Percentiles rank a stretch among this genome's conserved stretches.
Evolutionary conservation across 1,140 invertebrate species (phyloP).

Genomic region (Bombus pascuorum): DNA sequence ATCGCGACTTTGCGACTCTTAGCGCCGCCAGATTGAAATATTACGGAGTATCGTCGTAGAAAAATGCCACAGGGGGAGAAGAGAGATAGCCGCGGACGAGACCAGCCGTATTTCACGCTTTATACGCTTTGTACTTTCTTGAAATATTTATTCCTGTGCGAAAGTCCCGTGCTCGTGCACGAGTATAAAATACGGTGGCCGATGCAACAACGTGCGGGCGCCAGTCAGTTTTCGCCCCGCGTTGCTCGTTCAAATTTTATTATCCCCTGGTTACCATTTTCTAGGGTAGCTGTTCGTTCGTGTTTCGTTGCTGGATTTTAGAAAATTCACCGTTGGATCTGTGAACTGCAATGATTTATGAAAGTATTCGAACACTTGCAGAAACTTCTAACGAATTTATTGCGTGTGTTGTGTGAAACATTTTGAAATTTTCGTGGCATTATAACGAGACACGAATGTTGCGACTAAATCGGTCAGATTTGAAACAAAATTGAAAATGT

Average conservation of each 20-base stretch:
- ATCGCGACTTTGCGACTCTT: background rate
- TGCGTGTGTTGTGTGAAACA: no score
- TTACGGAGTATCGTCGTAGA: background rate
- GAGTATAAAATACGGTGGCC: constrained; percentile 21
- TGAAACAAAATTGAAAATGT: no score
- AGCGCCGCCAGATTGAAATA: constrained; percentile 46
- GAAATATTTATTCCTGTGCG: constrained; percentile 39
- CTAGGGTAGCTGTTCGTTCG: background rate
- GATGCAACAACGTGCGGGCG: background rate
- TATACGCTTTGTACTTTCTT: constrained; percentile 48
- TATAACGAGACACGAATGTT: no score
- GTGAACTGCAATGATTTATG: background rate
- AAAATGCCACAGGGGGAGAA: no score
- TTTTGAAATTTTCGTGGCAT: no score
- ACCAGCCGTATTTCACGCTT: constrained; percentile 50
- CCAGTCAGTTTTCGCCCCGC: background rate
- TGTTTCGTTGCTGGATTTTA: background rate
- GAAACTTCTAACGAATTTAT: background rate
- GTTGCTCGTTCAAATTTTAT: constrained; percentile 26
- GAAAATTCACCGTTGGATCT: background rate
- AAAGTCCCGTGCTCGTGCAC: background rate
- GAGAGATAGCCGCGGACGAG: constrained; percentile 6
- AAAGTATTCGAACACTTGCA: background rate
- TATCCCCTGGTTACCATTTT: background rate
- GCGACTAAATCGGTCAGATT: no score